These are phyloP conservation scores for Epirrhoe tristata DNA, from an alignment of 2,888 invertebrate genomes.

Conservation along the genomic window DNA sequence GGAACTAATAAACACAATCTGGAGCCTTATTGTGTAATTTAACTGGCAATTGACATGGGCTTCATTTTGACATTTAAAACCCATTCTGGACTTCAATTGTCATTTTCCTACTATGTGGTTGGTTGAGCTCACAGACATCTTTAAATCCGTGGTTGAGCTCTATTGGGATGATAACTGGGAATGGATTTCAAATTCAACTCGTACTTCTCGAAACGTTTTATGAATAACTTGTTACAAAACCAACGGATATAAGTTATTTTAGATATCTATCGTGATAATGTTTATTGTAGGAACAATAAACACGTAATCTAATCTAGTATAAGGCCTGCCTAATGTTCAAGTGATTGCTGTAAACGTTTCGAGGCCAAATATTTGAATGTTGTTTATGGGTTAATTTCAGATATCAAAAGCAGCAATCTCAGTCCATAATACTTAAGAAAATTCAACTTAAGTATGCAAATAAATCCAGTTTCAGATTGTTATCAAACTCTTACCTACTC, in stretches of 20 bases:
- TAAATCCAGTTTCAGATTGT: conserved; percentile 29
- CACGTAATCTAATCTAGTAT: conserved; percentile 13
- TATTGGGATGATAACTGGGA: no score
- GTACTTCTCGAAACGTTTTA: no score
- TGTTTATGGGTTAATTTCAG: conserved; percentile 39
- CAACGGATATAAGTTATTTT: not conserved
- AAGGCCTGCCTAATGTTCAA: conserved; percentile 29
- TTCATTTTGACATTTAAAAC: no score
- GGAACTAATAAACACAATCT: no score
- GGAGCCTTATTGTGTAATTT: no score
- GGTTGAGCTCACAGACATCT: no score
- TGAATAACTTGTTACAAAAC: no score
- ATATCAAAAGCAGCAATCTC: conserved; percentile 33
- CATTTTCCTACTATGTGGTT: no score
- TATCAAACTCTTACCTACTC: conserved; percentile 21
- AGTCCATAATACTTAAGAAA: conserved; percentile 31
- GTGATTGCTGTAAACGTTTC: conserved; percentile 36
- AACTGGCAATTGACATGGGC: no score
- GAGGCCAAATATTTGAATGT: conserved; percentile 41
- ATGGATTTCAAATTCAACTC: no score
- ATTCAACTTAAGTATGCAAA: conserved; percentile 33
- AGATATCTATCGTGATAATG: not conserved
- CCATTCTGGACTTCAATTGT: no score
- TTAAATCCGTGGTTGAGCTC: no score
- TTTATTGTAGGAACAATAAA: conserved; percentile 11